Evolutionary conservation across 2,113 vertebrate genomes (phyloP), one percentile per base, ranked within the genome.

Genomic region (Poicephalus gulielmi): DNA sequence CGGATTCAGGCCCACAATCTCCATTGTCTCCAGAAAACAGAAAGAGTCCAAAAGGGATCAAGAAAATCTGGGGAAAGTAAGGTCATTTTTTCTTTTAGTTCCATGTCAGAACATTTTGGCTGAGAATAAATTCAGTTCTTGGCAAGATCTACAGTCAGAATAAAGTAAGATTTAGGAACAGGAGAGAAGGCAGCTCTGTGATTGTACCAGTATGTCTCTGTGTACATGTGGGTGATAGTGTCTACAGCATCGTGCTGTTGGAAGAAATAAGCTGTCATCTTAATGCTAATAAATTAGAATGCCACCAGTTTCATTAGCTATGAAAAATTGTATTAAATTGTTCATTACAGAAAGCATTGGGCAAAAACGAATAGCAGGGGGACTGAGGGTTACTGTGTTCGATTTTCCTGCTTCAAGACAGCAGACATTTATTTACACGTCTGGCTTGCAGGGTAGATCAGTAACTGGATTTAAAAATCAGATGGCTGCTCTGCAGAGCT

Each of bases 31-130:
- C 99, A 70, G 99, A 99, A 92, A 98, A 98, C 90, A 98, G 98
- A 94, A 99, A 98, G 97, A 99, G 98, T 78, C 99, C 98, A 94
- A 99, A 99, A 97, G 99, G 99, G 93, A 99, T 99, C 96, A 99
- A 98, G 97, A 99, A 99, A 96, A 98, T 99, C 91, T 99, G 99
- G 99, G 99, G 99, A 96, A 99, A 99, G 99, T 99, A 98, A 99
- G 99, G 98, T 73, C 2, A 1, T 69, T 18, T 57, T 43, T 19
- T 13, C 27, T 33, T 33, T n/a, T 13, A n/a, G 25, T 80, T 73
- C 4, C 33, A n/a, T 81, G 10, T 64, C 27, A 86, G 49, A 87
- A 13, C 35, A 75, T 55, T 92, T 82, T 2, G 16, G 10, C 55
- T 63, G 28, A 71, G 19, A 70, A 80, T 18, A 0, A 87, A 68